Evolutionary conservation across 2,113 vertebrate species (phyloP), one percentile per base, ranked within the genome.

Genomic region (Lagopus leucura): DNA sequence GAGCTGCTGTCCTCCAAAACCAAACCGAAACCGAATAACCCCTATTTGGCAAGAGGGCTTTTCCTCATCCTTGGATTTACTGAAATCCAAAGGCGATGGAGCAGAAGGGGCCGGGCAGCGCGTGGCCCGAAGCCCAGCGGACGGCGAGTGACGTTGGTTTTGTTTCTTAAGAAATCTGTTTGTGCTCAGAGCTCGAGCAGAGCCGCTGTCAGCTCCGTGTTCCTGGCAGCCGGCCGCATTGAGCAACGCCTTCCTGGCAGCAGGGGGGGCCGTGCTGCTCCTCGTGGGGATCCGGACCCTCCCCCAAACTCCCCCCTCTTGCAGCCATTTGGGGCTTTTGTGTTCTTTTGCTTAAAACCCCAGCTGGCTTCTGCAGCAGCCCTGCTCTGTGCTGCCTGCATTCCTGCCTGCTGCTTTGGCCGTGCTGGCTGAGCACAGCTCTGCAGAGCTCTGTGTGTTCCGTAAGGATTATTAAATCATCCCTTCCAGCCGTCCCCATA

Each of bases 181-280:
- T 94, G 82, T 74, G 78, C 54, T 71, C 75, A 55, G n/a, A 85
- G 67, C 74, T 64, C 50, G 50, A 52, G 50, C 52, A 27, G 27
- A 28, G 52, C 52, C 9, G 27, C 8, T 30, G 52, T 30, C 27
- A 54, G 52, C 52, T 5, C 52, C 8, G 52, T 17, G 5, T 95
- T 96, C 95, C 80, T 96, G 96, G 95, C 92, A 88, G 20, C 1
- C 32, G 18, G 32, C 55, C 18, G 19, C 11, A 32, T 95, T 97
- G 94, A 89, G 95, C 89, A 95, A 96, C 28, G 57, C 0, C 57
- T 65, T 89, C 8, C 95, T 81, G 95, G 96, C 88, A 95, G 86
- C 86, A 90, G 94, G 89, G 91, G 83, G 88, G 61, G 40, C 13
- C 1, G 42, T 86, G 70, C 55, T 7, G 36, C 4, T 57, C 50